These are phyloP conservation scores for Buceros bicornis DNA, from an alignment of 2,797 vertebrate species.

Conservation along the genomic window DNA sequence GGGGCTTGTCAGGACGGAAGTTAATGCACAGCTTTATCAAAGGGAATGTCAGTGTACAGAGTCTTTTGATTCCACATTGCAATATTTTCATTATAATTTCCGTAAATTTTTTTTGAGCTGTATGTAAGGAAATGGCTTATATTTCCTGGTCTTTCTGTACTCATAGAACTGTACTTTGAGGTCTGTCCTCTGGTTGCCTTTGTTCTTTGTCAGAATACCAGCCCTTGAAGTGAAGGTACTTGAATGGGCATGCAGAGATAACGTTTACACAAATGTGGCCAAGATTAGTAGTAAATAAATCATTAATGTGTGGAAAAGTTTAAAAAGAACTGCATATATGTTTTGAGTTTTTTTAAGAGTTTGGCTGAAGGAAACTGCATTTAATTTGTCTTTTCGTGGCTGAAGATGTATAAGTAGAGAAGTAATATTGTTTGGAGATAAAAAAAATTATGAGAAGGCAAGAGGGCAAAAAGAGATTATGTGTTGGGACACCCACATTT, in stretches of 20 bases:
- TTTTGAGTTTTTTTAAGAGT: neutral
- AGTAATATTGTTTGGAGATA: conserved; percentile 66
- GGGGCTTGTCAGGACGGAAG: neutral
- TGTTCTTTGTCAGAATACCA: conserved; percentile 58
- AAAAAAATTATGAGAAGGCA: conserved; percentile 55
- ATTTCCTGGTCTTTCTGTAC: conserved; percentile 79
- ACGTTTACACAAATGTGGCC: neutral
- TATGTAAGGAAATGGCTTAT: conserved; percentile 79
- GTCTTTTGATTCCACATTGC: conserved; percentile 55
- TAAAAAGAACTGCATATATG: neutral
- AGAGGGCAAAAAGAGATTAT: conserved; percentile 80
- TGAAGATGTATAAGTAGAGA: conserved; percentile 61
- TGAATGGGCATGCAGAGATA: conserved; percentile 3
- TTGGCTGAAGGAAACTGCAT: neutral
- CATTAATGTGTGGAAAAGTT: neutral
- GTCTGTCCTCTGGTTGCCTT: conserved; percentile 57
- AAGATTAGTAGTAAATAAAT: conserved; percentile 33
- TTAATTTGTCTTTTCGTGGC: conserved; percentile 73
- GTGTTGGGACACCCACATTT: conserved; percentile 63
- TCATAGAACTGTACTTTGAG: conserved; percentile 63
- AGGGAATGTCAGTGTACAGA: neutral
- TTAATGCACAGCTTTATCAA: conserved; percentile 5
- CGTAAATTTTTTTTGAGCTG: conserved; percentile 55
- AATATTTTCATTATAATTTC: conserved; percentile 75
- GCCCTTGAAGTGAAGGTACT: conserved; percentile 37